Conservation (phyloP, 2,888 invertebrate genomes). For the Cecidostiba fungosa region DNA sequence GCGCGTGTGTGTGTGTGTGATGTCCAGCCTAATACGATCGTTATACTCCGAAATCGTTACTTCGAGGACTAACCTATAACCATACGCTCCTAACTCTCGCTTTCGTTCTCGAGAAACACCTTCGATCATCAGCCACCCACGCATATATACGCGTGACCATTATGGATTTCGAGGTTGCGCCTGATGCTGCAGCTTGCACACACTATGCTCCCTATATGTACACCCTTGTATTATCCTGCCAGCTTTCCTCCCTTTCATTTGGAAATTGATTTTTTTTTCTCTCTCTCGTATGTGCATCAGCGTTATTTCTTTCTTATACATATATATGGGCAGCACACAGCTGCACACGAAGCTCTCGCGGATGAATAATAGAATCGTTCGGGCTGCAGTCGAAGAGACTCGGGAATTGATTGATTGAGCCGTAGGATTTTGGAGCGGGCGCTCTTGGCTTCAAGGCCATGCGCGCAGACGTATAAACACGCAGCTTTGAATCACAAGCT, state of each 20-base stretch:
- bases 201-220: neutral
- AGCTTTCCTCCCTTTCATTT: neutral
- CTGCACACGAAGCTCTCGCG: neutral
- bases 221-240: too few relatives aligned
- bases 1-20: neutral
- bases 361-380: slow-evolving; percentile 13
- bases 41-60: slow-evolving; percentile 58
- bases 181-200: neutral
- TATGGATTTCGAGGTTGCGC: neutral
- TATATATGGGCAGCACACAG: too few relatives aligned
- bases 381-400: slow-evolving; percentile 6
- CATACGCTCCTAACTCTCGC: slow-evolving; percentile 21
- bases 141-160: neutral
- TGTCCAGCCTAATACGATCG: neutral
- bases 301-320: neutral
- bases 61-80: slow-evolving; percentile 64
- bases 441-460: slow-evolving; percentile 39
- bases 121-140: slow-evolving; percentile 9
- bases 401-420: slow-evolving; percentile 14
- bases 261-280: slow-evolving; percentile 4
- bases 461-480: slow-evolving; percentile 2
- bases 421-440: slow-evolving; percentile 40
- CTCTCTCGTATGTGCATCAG: neutral
- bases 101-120: neutral
- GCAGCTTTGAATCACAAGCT: slow-evolving; percentile 30